Evolutionary conservation across 2,888 invertebrate species (phyloP).

Genomic region (Trileptium ribeirensis): DNA sequence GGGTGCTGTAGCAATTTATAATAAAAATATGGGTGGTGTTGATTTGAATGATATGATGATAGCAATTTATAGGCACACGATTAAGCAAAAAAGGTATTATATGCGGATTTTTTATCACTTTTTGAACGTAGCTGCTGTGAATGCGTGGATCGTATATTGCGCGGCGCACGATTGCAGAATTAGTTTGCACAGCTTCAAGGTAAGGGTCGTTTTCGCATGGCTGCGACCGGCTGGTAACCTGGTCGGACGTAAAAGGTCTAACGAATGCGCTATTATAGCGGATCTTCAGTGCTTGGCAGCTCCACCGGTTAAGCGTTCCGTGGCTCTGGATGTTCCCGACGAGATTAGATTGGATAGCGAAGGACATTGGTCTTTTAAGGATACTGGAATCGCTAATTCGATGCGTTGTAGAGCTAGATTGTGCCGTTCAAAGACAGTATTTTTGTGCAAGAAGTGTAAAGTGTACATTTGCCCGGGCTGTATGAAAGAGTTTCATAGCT

Average conservation of each 20-base stretch:
- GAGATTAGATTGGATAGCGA: not conserved
- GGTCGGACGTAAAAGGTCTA: no score
- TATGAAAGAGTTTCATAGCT: not conserved
- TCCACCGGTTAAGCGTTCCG: not conserved
- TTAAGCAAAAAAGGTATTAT: not conserved
- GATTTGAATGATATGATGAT: not conserved
- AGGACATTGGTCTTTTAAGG: not conserved
- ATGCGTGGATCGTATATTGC: not conserved
- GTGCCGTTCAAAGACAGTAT: not conserved
- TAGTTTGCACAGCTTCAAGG: not conserved
- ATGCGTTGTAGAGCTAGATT: not conserved
- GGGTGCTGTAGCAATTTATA: not conserved
- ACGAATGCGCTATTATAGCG: not conserved
- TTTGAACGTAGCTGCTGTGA: not conserved
- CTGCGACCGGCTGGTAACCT: no score
- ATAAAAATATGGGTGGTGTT: not conserved
- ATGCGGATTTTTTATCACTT: not conserved
- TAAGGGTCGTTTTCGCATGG: no score
- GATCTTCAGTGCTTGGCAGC: not conserved
- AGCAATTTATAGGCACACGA: not conserved
- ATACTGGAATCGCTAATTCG: not conserved
- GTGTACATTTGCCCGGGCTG: not conserved
- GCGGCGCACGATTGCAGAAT: not conserved
- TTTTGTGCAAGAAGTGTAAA: not conserved
- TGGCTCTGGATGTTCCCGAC: not conserved